These are phyloP conservation scores for Paramuricea clavata DNA, from an alignment of 92 coral and sea anemone genomes.

Conservation along the genomic window DNA sequence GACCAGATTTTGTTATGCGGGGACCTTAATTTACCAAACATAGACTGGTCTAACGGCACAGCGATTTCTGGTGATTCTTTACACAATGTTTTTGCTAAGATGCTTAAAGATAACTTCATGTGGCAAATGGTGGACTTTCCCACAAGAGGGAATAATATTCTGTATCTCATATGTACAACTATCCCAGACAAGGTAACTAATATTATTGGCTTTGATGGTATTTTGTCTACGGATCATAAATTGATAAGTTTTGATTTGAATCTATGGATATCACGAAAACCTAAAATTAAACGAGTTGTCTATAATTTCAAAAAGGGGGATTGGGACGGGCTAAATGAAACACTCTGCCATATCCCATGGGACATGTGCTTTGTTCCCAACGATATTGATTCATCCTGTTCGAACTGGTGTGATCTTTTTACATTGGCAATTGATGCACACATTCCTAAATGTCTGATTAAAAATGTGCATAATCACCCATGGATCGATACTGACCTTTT, in stretches of 20 bases:
- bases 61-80: neutral
- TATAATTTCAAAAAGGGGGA: constrained; percentile 60
- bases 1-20: constrained; percentile 71
- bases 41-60: constrained; percentile 65
- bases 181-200: constrained; percentile 57
- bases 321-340: constrained; percentile 62
- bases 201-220: constrained; percentile 67
- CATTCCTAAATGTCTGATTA: neutral
- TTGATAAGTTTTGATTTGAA: constrained; percentile 47
- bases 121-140: constrained; percentile 73
- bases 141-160: constrained; percentile 52
- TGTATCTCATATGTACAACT: constrained; percentile 65
- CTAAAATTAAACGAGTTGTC: constrained; percentile 43
- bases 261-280: constrained; percentile 42
- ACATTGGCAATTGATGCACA: neutral
- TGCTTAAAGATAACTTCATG: constrained; percentile 63
- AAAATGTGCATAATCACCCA: constrained; percentile 10
- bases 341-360: constrained; percentile 51
- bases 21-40: constrained; percentile 65
- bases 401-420: neutral
- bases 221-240: constrained; percentile 67
- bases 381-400: neutral
- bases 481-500: constrained; percentile 27
- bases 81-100: constrained; percentile 54
- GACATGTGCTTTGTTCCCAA: constrained; percentile 33